Base-by-base conservation (phyloP, 1,140 invertebrate species). In the Drosophila jambulina region DNA sequence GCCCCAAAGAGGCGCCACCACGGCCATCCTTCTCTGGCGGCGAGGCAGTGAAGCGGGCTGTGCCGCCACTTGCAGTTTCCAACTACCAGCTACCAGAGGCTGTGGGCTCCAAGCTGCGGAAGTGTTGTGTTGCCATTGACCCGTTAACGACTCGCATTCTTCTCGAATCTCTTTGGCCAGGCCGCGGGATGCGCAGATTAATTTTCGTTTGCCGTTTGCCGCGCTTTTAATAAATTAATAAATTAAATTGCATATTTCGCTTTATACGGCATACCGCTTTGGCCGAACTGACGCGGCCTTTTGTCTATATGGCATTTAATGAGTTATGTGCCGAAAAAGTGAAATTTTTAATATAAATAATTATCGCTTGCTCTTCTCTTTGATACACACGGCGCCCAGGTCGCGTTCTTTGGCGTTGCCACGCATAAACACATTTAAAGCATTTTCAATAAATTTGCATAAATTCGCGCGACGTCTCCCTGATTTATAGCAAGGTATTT, bases 341-440 rank as follows among this genome's bases (percentile, higher is more conserved):
- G 60, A 53, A 67, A 72, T 72, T 86, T 87, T 86, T 86, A 86
- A 86, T 86, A 86, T 83, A 83, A 86, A 88, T 88, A 69, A 88
- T 83, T 86, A 64, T 53, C 57, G 60, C 70, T 25, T 62, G 46
- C 61, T 64, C 74, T 82, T 77, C 80, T 70, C 83, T 80, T 82
- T 82, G 83, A 77, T 67, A 68, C 34, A 62, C 32, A 60, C 34
- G 38, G 25, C 21, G 10, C 27, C 9, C 40, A 19, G 23, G 13
- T 54, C 15, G 23, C n/a, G 21, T 23, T 36, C 67, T 42, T 63
- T 62, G 27, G 40, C 57, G 13, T 17, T 46, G 29, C 42, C 40
- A 27, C 17, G 23, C 49, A 62, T 62, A 62, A 62, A 60, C 38
- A 60, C 64, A 70, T 80, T 80, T 78, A 65, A 86, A 86, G 69